Conservation (phyloP, 2,888 invertebrate species). For the Unio delphinus region DNA sequence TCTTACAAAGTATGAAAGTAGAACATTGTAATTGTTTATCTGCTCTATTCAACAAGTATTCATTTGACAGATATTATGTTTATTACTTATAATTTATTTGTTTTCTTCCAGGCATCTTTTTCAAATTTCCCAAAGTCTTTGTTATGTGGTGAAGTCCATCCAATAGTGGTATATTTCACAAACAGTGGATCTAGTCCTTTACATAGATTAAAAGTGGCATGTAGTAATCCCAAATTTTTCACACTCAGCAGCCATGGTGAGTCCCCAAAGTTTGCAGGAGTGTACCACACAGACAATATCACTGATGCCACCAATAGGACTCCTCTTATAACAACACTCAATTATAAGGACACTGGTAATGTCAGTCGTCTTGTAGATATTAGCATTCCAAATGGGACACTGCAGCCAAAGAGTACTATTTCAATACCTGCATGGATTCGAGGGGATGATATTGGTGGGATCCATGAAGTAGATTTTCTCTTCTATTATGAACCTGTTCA, state of each 20-base stretch:
- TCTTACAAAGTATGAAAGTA: too few relatives aligned
- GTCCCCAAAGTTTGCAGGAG: slow-evolving; percentile 51
- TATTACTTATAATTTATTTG: not conserved
- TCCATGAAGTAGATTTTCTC: slow-evolving; percentile 78
- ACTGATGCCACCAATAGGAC: not conserved
- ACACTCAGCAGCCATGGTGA: slow-evolving; percentile 72
- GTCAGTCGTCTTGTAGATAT: slow-evolving; percentile 54
- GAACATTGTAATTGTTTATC: too few relatives aligned
- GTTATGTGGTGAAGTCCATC: slow-evolving; percentile 83
- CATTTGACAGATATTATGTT: not conserved
- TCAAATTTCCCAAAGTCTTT: slow-evolving; percentile 79
- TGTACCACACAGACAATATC: slow-evolving; percentile 43
- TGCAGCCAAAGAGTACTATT: slow-evolving; percentile 75
- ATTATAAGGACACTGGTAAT: slow-evolving; percentile 11
- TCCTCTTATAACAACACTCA: too few relatives aligned
- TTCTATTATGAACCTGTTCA: slow-evolving; percentile 81
- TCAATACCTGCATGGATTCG: slow-evolving; percentile 79
- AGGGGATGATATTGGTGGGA: slow-evolving; percentile 79
- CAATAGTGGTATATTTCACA: slow-evolving; percentile 79
- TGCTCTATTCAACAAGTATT: too few relatives aligned
- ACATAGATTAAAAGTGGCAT: slow-evolving; percentile 74
- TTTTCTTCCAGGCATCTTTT: slow-evolving; percentile 78
- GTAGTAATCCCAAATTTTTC: slow-evolving; percentile 81
- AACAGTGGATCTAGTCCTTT: slow-evolving; percentile 77
- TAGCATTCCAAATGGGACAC: slow-evolving; percentile 60